A percentile compares a stretch with the other conserved stretches of the same genome.
Conservation (phyloP, 2,797 vertebrate species). For the Epinephelus awoara region DNA sequence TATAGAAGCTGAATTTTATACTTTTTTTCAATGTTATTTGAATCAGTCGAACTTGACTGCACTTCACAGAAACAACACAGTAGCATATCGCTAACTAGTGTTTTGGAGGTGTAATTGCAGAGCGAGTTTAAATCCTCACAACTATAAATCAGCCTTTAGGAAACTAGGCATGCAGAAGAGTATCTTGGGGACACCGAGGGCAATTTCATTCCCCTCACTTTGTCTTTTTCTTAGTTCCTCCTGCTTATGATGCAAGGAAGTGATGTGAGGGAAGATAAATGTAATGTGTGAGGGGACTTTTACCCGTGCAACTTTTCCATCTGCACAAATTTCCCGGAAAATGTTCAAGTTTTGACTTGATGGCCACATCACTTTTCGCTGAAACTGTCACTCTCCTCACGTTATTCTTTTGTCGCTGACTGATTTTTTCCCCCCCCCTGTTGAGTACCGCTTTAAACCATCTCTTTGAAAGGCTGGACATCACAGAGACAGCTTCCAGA, state of each 20-base stretch:
- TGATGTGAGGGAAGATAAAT: neutral
- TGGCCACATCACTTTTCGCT: neutral
- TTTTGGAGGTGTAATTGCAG: too few species aligned
- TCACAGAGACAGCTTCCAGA: constrained; percentile 35
- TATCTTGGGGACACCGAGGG: neutral
- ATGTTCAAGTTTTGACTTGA: neutral
- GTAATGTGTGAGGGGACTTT: neutral
- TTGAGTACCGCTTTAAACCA: constrained; percentile 26
- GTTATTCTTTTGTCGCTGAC: neutral
- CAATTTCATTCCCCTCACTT: neutral
- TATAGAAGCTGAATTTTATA: too few species aligned
- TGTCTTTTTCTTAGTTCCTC: neutral
- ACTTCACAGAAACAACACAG: too few species aligned
- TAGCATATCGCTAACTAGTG: too few species aligned
- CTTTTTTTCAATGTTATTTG: too few species aligned
- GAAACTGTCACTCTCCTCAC: constrained; percentile 9
- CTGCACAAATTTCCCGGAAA: neutral
- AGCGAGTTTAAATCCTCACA: too few species aligned
- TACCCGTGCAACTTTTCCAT: neutral
- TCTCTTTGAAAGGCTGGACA: constrained; percentile 47
- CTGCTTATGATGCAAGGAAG: neutral
- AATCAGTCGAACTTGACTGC: too few species aligned
- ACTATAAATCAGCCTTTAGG: too few species aligned
- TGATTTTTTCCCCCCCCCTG: neutral
- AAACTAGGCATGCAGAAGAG: neutral